Evolutionary conservation across 2,113 vertebrate species (phyloP), one percentile per base, ranked within the genome.

Genomic region (Onychostoma macrolepis): DNA sequence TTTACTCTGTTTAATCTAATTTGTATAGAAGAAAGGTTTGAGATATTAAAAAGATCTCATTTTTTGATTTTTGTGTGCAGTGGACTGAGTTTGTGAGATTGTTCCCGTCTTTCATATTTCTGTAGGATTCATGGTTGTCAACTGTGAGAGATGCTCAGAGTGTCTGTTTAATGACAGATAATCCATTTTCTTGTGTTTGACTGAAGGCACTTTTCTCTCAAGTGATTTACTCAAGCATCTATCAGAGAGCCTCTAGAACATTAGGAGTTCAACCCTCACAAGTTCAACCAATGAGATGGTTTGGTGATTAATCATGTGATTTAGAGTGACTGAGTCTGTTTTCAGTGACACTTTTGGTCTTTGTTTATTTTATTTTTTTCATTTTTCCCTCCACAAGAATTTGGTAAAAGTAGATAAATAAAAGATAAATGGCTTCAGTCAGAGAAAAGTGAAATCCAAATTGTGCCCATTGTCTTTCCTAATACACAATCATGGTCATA

Each of bases 171-270:
- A 75, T 83, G 69, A 45, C 69, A 76, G 41, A 53, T 87, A 48
- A 84, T 87, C 72, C 41, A 85, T 87, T 87, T 83, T 43, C 69
- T 83, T 67, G 65, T 76, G 75, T 85, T 82, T 63, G 76, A 89
- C 67, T 83, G 80, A 72, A 72, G 43, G 81, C 77, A 82, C 77
- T 72, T 87, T 72, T 30, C 61, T 83, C 53, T 30, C 12, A 76
- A 85, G 74, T 85, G 83, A 83, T 83, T 69, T 24, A 69, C 63
- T 56, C 67, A 38, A 56, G 83, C 33, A 74, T 84, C 30, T 58
- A 74, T 74, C 69, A 84, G 11, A 41, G 48, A 84, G 24, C 24
- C 21, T 74, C 69, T 24, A 50, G 69, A 74, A 84, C 45, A 26
- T 41, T 41, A 38, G 5, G 45, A 71, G 63, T 69, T 83, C 19